Evolutionary conservation across 2,888 invertebrate species (phyloP), one percentile per base, ranked within the genome.

Genomic region (Pyrocoelia pectoralis): DNA sequence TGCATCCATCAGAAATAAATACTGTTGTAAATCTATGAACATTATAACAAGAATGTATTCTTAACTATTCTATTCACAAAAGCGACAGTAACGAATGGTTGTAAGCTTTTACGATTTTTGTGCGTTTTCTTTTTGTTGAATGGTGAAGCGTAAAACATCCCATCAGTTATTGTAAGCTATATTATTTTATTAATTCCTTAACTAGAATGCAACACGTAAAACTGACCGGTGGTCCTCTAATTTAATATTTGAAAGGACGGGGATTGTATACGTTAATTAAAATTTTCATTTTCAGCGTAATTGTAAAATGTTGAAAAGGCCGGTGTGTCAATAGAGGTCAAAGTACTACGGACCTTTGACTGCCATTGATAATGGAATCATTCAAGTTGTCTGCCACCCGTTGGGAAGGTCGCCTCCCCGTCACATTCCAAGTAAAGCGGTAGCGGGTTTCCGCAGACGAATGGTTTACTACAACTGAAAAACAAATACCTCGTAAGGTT

Each of bases 371-470:
- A 61, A 65, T 63, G 64, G 61, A 57, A 68, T 75, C 74, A 73
- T 74, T 74, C 74, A 73, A 70, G 66, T 68, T 72, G 74, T 74
- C 74, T 70, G 70, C 73, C 70, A 70, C 72, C 70, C 68, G 70
- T 68, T 60, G 72, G 57, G 72, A 71, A 63, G 73, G 72, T 70
- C 67, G 68, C 71, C 63, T n/a, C n/a, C n/a, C 70, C 69, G 72
- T 73, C 72, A 66, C 74, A 73, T 74, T 74, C 74, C 73, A 57
- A 67, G 63, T 67, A 61, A 46, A 68, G 69, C 69, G 61, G 72
- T 71, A 70, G 70, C 74, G 70, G 66, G 67, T 61, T 66, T 60
- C 54, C 57, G 48, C 56, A 64, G 59, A 60, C 59, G 56, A 6
- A 24, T 24, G 6, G 24, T 56, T 61, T 52, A 55, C 55, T 19